Conservation (phyloP, 2,888 invertebrate species). For the Pimpla rufipes region DNA sequence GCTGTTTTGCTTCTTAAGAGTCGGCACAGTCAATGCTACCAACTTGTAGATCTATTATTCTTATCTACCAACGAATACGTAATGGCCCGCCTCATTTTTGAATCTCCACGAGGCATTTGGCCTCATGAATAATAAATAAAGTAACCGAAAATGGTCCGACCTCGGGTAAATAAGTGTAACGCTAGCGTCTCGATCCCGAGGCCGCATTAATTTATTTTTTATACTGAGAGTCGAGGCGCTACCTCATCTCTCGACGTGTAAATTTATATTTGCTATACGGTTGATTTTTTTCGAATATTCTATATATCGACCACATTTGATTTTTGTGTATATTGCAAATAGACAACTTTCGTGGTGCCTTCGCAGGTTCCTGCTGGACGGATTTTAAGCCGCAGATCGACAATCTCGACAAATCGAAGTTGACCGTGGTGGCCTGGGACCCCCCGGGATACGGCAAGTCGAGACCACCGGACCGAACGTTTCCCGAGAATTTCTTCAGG, state of each 20-base stretch:
- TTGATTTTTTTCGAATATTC: too few species aligned
- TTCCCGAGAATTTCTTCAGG: constrained; percentile 90
- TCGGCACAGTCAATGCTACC: constrained; percentile 16
- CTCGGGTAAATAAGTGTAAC: too few species aligned
- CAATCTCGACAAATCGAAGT: constrained; percentile 88
- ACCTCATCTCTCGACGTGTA: too few species aligned
- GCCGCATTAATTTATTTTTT: too few species aligned
- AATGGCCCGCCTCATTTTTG: not conserved
- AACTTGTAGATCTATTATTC: constrained; percentile 2
- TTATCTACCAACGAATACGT: not conserved
- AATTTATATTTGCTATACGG: too few species aligned
- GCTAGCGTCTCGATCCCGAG: too few species aligned
- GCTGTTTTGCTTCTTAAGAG: not conserved
- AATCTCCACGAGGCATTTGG: not conserved
- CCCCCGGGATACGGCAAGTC: constrained; percentile 96
- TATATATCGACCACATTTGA: too few species aligned
- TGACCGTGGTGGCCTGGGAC: constrained; percentile 92
- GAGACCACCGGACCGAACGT: constrained; percentile 91
- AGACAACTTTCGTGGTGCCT: not conserved
- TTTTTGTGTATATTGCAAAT: not conserved
- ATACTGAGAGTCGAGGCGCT: too few species aligned
- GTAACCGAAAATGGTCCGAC: too few species aligned
- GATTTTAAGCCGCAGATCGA: constrained; percentile 93
- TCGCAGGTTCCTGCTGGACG: constrained; percentile 90
- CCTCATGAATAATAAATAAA: not conserved